Evolutionary conservation across 2,888 invertebrate genomes (phyloP).

Genomic region (Dryocosmus kuriphilus): DNA sequence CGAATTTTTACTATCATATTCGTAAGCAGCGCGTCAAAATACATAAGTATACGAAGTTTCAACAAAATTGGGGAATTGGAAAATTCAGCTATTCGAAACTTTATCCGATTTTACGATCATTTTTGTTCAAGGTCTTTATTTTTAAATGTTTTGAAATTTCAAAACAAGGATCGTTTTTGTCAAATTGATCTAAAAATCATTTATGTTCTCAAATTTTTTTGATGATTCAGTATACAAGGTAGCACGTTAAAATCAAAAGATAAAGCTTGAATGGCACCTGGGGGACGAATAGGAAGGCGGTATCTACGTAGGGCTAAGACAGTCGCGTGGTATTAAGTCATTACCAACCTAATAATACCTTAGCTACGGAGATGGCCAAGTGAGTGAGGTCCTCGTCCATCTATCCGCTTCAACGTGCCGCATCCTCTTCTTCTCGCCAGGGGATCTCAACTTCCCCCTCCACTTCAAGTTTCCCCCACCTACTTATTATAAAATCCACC

Average conservation of each 20-base stretch:
- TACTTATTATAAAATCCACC: not conserved
- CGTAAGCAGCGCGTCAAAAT: too few relatives aligned
- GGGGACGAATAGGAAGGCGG: constrained; percentile 60
- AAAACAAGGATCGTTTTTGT: not conserved
- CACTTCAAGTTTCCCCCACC: not conserved
- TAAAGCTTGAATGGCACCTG: constrained; percentile 56
- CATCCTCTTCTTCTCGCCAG: constrained; percentile 58
- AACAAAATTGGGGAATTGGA: too few relatives aligned
- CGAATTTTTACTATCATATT: too few relatives aligned
- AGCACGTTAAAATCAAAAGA: constrained; percentile 43
- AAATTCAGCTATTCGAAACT: too few relatives aligned
- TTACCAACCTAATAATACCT: constrained; percentile 71
- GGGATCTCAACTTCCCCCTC: constrained; percentile 59
- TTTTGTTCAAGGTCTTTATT: too few relatives aligned
- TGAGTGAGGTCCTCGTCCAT: constrained; percentile 63
- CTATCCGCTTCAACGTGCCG: constrained; percentile 62
- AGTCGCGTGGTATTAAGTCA: constrained; percentile 72
- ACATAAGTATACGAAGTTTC: too few relatives aligned
- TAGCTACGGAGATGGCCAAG: constrained; percentile 59
- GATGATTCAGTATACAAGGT: not conserved
- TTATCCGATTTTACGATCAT: too few relatives aligned
- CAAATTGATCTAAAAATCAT: not conserved
- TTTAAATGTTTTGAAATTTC: too few relatives aligned
- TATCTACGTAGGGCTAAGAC: constrained; percentile 65
- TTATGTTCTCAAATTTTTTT: not conserved